These are phyloP conservation scores for Coptodon bakossiorum DNA, from an alignment of 2,113 vertebrate species.

Conservation along the genomic window DNA sequence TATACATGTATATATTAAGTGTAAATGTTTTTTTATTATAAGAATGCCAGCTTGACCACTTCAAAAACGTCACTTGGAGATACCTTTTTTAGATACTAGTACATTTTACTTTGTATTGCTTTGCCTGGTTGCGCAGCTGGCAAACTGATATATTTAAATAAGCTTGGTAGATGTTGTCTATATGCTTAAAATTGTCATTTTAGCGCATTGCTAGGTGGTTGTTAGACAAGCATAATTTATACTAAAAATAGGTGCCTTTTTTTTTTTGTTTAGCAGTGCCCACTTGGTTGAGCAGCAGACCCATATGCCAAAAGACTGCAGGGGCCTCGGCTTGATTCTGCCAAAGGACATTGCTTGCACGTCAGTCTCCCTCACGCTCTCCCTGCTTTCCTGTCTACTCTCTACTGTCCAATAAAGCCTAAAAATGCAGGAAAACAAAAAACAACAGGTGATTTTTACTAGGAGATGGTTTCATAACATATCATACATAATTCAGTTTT, in stretches of 20 bases:
- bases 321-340: neutral
- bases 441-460: neutral
- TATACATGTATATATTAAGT: neutral
- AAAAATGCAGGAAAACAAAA: neutral
- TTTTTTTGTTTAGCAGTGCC: accelerated
- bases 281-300: neutral
- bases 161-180: neutral
- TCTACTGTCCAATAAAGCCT: neutral
- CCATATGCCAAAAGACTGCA: neutral
- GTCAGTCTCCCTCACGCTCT: neutral
- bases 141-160: neutral
- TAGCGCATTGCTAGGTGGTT: neutral
- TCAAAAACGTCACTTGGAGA: neutral
- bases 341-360: neutral
- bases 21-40: neutral
- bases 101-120: neutral
- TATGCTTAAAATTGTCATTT: neutral
- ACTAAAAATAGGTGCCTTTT: neutral
- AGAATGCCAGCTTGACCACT: neutral
- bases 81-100: neutral
- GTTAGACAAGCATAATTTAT: neutral
- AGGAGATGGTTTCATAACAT: neutral
- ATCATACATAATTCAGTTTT: neutral
- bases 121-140: neutral
- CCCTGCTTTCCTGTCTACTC: neutral